These are phyloP conservation scores for Erpornis zantholeuca DNA, from an alignment of 2,113 vertebrate genomes.

Conservation along the genomic window DNA sequence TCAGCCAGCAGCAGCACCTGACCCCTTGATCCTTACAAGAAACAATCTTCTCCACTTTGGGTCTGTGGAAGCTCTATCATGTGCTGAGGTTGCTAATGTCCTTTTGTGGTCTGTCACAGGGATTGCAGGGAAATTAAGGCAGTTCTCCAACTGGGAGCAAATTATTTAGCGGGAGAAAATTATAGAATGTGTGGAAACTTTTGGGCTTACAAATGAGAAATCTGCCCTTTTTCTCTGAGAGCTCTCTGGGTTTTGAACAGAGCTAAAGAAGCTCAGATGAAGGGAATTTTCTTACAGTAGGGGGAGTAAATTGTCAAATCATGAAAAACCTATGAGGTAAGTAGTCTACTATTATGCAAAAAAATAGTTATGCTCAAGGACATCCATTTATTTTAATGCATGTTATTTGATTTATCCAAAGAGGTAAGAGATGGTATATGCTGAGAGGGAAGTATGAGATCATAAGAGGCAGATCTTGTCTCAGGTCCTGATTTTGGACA, in stretches of 20 bases:
- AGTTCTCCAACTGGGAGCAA: not conserved
- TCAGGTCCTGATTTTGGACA: not conserved
- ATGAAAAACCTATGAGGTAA: not conserved
- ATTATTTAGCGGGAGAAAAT: not conserved
- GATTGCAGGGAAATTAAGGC: not conserved
- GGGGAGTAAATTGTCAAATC: not conserved
- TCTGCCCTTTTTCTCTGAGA: not conserved
- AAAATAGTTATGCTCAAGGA: not conserved
- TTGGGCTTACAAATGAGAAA: not conserved
- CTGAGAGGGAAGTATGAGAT: not conserved
- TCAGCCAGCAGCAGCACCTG: slow-evolving; percentile 5
- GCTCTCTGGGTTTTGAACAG: not conserved
- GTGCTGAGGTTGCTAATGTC: not conserved
- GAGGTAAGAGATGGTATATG: not conserved
- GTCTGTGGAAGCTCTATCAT: not conserved
- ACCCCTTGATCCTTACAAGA: not conserved
- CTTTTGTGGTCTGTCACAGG: not conserved
- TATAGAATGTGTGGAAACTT: not conserved
- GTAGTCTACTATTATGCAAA: not conserved
- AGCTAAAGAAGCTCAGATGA: not conserved
- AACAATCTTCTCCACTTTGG: not conserved
- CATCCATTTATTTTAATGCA: not conserved
- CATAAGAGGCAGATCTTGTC: not conserved
- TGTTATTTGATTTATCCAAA: not conserved
- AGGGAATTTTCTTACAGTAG: not conserved